Base-by-base conservation (phyloP, 1,140 invertebrate genomes). In the Apis dorsata region DNA sequence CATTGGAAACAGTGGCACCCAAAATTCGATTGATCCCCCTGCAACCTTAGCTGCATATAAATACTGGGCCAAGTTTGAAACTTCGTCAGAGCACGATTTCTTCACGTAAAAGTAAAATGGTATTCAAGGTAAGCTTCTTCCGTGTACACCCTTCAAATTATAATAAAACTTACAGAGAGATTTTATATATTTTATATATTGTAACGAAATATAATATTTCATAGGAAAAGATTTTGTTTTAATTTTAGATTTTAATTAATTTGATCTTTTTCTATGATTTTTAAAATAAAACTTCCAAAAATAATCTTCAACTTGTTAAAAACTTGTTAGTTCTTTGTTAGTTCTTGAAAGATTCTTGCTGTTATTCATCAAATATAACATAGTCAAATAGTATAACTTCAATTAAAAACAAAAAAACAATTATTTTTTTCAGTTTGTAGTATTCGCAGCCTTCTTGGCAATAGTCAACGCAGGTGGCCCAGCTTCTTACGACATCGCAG, bases 401-500 rank as follows among this genome's bases (percentile, higher is more conserved):
- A 73, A 11, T 28, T 5, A 68, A 62, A 34, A 72, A 55, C 28
- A 1, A 53, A 21, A 21, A 53, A 34, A 34, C 34, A 34, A n/a
- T 60, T 24, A 24, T 65, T 78, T 55, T 84, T 83, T 59, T 0
- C 85, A 93, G 93, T 86, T 93, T 66, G 34, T 92, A 74, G 84
- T 89, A 72, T 80, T 93, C 70, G 86, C 91, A 74, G 91, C 90
- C 44, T 81, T 91, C 13, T 60, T 94, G 80, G 93, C 92, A 63
- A 78, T 90, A 44, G 92, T 91, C 59, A 79, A 79, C 2, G 93
- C 92, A 24, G 94, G 94, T 60, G 94, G 94, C 0, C 94, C 94
- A 34, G 94, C 94, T 9, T 93, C 94, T 60, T 95, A 95, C 82
- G 92, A 93, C 74, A 95, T 95, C 74, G 93, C 92, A 2, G 93